phyloP scores from a whole-genome alignment of 2,888 invertebrate genomes.

The Lithosia quadra region DNA sequence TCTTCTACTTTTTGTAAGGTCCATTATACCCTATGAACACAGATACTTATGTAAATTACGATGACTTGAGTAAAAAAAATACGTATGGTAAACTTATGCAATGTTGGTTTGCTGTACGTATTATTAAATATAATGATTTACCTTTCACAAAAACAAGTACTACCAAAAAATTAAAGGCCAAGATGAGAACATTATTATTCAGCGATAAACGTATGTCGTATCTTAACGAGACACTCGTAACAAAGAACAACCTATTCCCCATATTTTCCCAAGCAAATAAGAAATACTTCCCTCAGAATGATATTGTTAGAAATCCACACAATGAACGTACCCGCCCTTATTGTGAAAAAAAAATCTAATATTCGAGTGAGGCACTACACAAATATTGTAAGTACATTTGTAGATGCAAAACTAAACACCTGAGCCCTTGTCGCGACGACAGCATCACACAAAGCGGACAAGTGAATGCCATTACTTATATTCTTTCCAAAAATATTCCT shows the following conservation, averaged over 20 bases:
- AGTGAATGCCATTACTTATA: constrained; percentile 63
- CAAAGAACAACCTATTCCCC: constrained; percentile 12
- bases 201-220: constrained; percentile 11
- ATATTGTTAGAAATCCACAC: constrained; percentile 25
- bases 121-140: not conserved
- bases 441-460: constrained; percentile 48
- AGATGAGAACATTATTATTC: constrained; percentile 5
- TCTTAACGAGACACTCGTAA: constrained; percentile 16
- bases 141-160: not conserved
- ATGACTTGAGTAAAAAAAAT: too few relatives aligned
- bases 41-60: too few relatives aligned
- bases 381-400: constrained; percentile 26
- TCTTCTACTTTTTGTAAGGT: too few relatives aligned
- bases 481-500: constrained; percentile 71
- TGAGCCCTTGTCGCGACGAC: constrained; percentile 48
- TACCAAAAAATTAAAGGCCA: not conserved
- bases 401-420: constrained; percentile 53
- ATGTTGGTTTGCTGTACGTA: too few relatives aligned
- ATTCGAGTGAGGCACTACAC: constrained; percentile 20
- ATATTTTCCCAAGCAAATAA: constrained; percentile 23
- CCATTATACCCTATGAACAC: too few relatives aligned
- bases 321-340: constrained; percentile 18
- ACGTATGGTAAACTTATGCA: too few relatives aligned
- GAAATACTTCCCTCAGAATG: constrained; percentile 18
- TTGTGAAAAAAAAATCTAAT: constrained; percentile 25